Evolutionary conservation across 2,113 vertebrate species (phyloP).

Genomic region (Tichodroma muraria): DNA sequence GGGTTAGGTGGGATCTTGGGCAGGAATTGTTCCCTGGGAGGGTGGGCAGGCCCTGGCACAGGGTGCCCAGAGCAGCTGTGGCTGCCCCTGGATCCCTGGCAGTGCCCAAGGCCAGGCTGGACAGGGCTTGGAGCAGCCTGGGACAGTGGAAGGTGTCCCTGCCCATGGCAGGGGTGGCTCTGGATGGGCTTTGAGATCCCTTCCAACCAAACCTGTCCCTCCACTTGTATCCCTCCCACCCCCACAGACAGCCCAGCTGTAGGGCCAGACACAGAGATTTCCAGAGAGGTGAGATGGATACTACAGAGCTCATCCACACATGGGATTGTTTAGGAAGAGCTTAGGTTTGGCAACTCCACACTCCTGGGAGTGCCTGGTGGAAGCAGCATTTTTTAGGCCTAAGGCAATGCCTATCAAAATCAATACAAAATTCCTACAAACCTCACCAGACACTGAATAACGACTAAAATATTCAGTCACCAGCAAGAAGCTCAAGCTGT

Average conservation of each 20-base stretch:
- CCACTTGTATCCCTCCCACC: background rate
- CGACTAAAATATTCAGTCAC: background rate
- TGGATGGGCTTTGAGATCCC: fast-evolving
- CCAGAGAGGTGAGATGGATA: background rate
- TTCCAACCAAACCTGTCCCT: background rate
- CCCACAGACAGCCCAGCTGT: background rate
- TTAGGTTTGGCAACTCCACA: background rate
- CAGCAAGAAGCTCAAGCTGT: background rate
- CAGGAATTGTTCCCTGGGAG: background rate
- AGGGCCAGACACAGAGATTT: background rate
- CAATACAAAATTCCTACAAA: background rate
- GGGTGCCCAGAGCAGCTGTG: background rate
- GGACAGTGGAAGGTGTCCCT: background rate
- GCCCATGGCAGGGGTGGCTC: background rate
- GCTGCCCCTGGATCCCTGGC: background rate
- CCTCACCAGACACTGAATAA: background rate
- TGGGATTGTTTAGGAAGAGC: background rate
- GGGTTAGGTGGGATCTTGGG: background rate
- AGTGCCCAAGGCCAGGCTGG: background rate
- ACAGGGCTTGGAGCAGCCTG: background rate
- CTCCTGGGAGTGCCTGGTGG: fast-evolving
- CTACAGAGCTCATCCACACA: background rate
- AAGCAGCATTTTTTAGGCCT: background rate
- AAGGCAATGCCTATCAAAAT: background rate
- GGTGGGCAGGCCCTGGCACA: background rate